phyloP scores from a whole-genome alignment of 1,140 invertebrate genomes.

The Drosophila mauritiana region DNA sequence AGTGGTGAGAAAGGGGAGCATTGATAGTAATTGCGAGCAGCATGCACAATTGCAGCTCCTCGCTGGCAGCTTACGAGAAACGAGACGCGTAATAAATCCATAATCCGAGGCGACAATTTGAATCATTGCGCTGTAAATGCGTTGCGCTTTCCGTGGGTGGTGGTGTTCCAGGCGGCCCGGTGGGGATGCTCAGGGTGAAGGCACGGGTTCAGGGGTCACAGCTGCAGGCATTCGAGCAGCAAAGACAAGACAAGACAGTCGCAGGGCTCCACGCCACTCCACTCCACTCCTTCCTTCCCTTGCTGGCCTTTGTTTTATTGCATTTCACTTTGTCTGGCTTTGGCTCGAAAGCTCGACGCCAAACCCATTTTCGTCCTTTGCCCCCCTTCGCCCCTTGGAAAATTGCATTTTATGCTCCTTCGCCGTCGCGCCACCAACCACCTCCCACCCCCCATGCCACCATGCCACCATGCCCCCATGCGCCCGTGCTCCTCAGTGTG shows the following conservation, averaged over 20 bases:
- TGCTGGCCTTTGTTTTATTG: conserved; percentile 71
- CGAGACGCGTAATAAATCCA: conserved; percentile 81
- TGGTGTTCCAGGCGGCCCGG: neutral
- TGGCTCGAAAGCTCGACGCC: conserved; percentile 46
- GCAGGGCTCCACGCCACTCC: conserved; percentile 2
- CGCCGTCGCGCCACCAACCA: too few species aligned
- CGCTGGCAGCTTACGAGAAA: conserved; percentile 68
- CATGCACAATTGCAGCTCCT: conserved; percentile 76
- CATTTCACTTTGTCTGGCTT: conserved; percentile 78
- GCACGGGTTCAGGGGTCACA: conserved; percentile 52
- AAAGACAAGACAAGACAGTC: conserved; percentile 68
- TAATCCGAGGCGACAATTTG: conserved; percentile 82
- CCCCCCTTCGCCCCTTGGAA: conserved; percentile 21
- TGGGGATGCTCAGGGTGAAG: conserved; percentile 3
- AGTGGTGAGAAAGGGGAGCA: conserved; percentile 8
- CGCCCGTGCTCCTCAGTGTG: conserved; percentile 25
- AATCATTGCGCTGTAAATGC: conserved; percentile 77
- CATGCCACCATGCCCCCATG: too few species aligned
- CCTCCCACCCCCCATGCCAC: too few species aligned
- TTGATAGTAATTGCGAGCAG: conserved; percentile 78
- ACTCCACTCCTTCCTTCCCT: neutral
- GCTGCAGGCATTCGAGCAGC: conserved; percentile 65
- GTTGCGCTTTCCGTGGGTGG: conserved; percentile 6
- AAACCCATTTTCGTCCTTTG: conserved; percentile 55
- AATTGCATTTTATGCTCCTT: conserved; percentile 76